phyloP scores from a whole-genome alignment of 2,888 invertebrate species.

The Carcina quercana region DNA sequence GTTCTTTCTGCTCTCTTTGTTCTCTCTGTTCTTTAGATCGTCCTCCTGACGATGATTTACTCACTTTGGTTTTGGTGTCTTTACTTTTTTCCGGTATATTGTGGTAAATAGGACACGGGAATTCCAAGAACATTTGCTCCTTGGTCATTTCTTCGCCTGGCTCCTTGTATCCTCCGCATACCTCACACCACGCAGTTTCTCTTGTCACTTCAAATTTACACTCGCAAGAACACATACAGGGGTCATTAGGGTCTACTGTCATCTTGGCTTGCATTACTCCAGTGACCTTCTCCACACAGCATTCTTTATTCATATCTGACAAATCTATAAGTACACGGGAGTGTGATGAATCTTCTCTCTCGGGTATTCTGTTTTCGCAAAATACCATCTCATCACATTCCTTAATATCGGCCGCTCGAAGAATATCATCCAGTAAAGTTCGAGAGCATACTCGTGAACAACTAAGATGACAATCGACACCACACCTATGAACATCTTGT shows the following conservation, averaged over 20 bases:
- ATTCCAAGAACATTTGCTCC: constrained; percentile 27
- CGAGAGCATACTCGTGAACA: too few species aligned
- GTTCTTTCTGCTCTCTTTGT: not conserved
- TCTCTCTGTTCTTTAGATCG: constrained; percentile 17
- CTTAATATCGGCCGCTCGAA: too few species aligned
- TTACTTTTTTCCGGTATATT: constrained; percentile 46
- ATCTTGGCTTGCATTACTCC: constrained; percentile 39
- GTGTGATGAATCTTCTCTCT: too few species aligned
- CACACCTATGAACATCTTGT: too few species aligned
- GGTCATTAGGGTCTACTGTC: constrained; percentile 32
- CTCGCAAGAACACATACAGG: constrained; percentile 57
- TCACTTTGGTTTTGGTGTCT: constrained; percentile 34
- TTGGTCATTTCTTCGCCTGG: constrained; percentile 39
- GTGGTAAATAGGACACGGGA: constrained; percentile 57
- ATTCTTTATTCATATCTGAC: constrained; percentile 25
- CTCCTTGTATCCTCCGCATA: constrained; percentile 56
- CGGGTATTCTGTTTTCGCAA: too few species aligned
- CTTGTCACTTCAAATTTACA: constrained; percentile 53
- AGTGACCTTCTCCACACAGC: constrained; percentile 41
- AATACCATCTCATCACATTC: too few species aligned
- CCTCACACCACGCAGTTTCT: constrained; percentile 51
- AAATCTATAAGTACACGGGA: too few species aligned
- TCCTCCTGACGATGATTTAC: too few species aligned
- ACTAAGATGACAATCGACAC: too few species aligned
- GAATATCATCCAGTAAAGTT: too few species aligned